These are phyloP conservation scores for Ctenosaura bakeri DNA, from an alignment of 2,797 vertebrate genomes.

Conservation along the genomic window DNA sequence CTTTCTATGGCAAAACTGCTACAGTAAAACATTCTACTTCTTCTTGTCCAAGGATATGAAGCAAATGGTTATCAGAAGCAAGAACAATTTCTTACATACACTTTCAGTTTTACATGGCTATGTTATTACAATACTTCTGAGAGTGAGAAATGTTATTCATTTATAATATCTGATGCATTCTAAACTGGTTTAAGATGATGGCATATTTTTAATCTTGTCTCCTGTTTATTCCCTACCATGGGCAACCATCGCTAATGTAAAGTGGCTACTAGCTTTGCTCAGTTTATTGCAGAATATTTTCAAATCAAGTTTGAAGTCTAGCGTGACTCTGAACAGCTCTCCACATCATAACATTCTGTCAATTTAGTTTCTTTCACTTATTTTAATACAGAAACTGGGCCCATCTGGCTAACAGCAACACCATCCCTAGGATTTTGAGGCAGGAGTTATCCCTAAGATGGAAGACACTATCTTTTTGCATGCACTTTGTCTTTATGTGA, in stretches of 20 bases:
- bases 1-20: too few relatives aligned
- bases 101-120: slow-evolving; percentile 14
- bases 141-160: slow-evolving; percentile 50
- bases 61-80: not conserved
- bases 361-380: slow-evolving; percentile 8
- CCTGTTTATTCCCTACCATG: slow-evolving; percentile 47
- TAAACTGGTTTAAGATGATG: slow-evolving; percentile 43
- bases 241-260: slow-evolving; percentile 28
- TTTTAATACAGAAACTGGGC: slow-evolving; percentile 32
- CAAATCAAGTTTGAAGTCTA: slow-evolving; percentile 46
- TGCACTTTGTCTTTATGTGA: too few relatives aligned
- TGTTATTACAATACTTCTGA: slow-evolving; percentile 9
- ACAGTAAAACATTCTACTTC: not conserved
- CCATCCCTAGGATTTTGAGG: too few relatives aligned
- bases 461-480: not conserved
- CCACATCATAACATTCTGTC: slow-evolving; percentile 22
- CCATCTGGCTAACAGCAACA: not conserved
- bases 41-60: not conserved
- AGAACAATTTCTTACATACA: slow-evolving; percentile 8
- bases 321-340: not conserved
- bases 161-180: slow-evolving; percentile 53
- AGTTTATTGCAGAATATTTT: slow-evolving; percentile 47
- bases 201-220: slow-evolving; percentile 48
- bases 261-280: slow-evolving; percentile 38
- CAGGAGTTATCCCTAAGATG: too few relatives aligned